These are phyloP conservation scores for Phyllostomus discolor DNA, from an alignment of 2,113 vertebrate genomes.

Conservation along the genomic window DNA sequence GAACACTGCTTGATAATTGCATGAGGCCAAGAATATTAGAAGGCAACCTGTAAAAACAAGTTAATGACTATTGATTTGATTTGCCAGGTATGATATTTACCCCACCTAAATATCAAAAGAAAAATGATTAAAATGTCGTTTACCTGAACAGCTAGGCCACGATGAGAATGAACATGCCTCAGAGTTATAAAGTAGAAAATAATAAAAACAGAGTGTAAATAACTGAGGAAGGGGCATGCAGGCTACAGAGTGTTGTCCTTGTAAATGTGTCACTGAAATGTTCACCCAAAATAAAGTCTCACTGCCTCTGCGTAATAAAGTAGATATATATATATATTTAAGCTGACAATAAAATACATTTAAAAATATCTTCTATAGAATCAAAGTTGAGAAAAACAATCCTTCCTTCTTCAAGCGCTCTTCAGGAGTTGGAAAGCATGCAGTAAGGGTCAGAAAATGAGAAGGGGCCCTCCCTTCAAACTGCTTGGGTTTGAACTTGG, in stretches of 20 bases:
- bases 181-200: not conserved
- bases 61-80: not conserved
- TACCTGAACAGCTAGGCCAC: not conserved
- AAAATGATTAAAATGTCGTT: not conserved
- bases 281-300: not conserved
- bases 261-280: not conserved
- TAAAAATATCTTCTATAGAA: not conserved
- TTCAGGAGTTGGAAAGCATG: not conserved
- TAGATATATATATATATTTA: not conserved
- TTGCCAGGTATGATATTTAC: not conserved
- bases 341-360: not conserved
- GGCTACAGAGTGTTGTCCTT: not conserved
- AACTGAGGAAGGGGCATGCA: not conserved
- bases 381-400: not conserved
- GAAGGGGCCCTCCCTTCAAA: not conserved
- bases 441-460: not conserved
- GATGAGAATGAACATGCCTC: not conserved
- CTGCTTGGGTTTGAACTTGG: not conserved
- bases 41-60: not conserved
- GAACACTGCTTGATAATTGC: not conserved
- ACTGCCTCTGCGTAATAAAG: not conserved
- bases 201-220: not conserved
- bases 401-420: not conserved
- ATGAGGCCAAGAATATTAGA: slow-evolving; percentile 1
- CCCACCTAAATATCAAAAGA: not conserved